Base-by-base conservation (phyloP, 23 tunicate genomes). In the Oikopleura albicans region DNA sequence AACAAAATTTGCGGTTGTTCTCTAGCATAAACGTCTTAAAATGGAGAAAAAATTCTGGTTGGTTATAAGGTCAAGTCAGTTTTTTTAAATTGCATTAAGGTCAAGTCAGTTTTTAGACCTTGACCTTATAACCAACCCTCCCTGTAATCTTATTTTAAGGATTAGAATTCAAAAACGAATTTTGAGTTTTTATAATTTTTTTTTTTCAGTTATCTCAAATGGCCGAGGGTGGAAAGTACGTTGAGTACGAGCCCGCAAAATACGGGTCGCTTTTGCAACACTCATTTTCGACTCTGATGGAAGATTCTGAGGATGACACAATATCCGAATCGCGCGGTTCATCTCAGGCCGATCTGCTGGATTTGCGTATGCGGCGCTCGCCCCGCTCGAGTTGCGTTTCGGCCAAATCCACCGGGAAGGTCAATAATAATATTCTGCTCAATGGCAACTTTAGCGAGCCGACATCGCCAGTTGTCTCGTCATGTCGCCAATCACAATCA, bases 151-250 rank as follows among this genome's bases (percentile, higher is more conserved):
- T n/a, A n/a, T n/a, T n/a, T n/a, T n/a, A n/a, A n/a, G n/a, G n/a
- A n/a, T n/a, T n/a, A n/a, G n/a, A n/a, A n/a, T n/a, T n/a, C n/a
- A n/a, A n/a, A n/a, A n/a, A n/a, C n/a, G n/a, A n/a, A n/a, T n/a
- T n/a, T n/a, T n/a, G n/a, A n/a, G n/a, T n/a, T n/a, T n/a, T n/a
- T n/a, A n/a, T n/a, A n/a, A n/a, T n/a, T n/a, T n/a, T n/a, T n/a
- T n/a, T n/a, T n/a, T 22, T 71, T 71, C 35, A 71, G 79, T 37
- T 71, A 4, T 71, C 79, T 2, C 79, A 71, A 71, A 71, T 71
- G 79, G 79, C 79, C 31, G 79, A 71, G 31, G 79, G 79, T 29
- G 79, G 79, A 71, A 71, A 71, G 37, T 71, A 16, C 34, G 34
- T 71, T 2, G 79, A 71, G 31, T 29, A 71, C 2, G 79, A 71